Base-by-base conservation (phyloP, 1,140 invertebrate genomes). In the Lordiphosa mommai region DNA sequence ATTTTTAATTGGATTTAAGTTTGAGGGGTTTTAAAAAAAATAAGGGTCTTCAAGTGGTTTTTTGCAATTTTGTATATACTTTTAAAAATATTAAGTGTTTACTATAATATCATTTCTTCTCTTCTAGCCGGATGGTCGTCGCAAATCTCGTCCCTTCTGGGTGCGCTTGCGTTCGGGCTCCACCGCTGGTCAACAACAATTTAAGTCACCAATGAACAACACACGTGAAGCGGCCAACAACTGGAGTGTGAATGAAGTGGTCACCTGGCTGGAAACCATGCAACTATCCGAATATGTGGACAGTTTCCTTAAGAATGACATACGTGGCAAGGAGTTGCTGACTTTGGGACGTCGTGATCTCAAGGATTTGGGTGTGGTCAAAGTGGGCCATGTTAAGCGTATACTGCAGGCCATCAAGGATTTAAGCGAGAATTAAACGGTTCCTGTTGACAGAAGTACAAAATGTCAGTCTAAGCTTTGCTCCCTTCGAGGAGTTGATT, bases 381-480 rank as follows among this genome's bases (percentile, higher is more conserved):
- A 99, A 90, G 93, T 98, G 27, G 97, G 97, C 3, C 97, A 99
- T 87, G 93, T 98, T 2, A 99, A 98, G 89, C 92, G 97, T 63
- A 96, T 99, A 58, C 93, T 97, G 53, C 95, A 97, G 88, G 96
- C 95, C 9, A 96, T 98, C 49, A 95, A 96, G 88, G 96, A 98
- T 88, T 90, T 97, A 6, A 72, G 68, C 36, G 80, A 86, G 29
- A 88, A 84, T 56, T 89, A 88, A 49, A 61, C 49, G 47, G 53
- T 68, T 57, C 48, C 52, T 58, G 34, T 51, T 63, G 20, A 16
- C 14, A 20, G 36, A 46, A 79, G 71, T 76, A 80, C 71, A 80
- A 80, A 72, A 23, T 3, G 32, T 38, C 33, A 61, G 72, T 77
- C 67, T 77, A 67, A 61, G 61, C 61, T 71, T 32, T 20, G 48